Conservation (phyloP, 64 coral and sea anemone species). For the Stylophora pistillata region DNA sequence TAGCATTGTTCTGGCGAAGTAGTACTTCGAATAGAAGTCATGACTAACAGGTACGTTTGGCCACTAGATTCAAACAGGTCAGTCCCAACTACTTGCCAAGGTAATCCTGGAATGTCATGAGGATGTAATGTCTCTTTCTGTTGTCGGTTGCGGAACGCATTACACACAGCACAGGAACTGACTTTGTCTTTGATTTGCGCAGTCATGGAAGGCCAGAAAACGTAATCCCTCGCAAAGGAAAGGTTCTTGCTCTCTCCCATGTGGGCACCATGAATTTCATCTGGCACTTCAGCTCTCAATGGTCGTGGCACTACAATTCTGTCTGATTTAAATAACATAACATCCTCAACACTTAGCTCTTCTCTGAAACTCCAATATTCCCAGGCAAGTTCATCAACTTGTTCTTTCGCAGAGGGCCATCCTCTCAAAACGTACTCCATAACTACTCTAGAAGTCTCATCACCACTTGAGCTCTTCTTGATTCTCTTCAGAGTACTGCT, state of each 20-base stretch:
- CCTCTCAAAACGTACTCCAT: slow-evolving; percentile 62
- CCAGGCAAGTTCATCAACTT: slow-evolving; percentile 64
- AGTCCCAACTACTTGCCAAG: too few species aligned
- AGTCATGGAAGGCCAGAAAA: slow-evolving; percentile 58
- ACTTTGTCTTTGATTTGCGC: too few species aligned
- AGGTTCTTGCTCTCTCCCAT: slow-evolving; percentile 60
- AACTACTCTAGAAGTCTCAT: slow-evolving; percentile 42
- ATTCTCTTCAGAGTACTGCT: slow-evolving; percentile 22
- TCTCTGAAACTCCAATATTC: slow-evolving; percentile 63
- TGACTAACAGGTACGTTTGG: background rate
- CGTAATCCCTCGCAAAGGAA: slow-evolving; percentile 53
- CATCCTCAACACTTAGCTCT: too few species aligned
- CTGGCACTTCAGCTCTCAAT: too few species aligned
- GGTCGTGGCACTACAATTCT: too few species aligned
- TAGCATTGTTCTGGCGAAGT: background rate
- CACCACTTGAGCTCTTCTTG: slow-evolving; percentile 5
- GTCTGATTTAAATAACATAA: too few species aligned
- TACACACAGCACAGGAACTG: too few species aligned
- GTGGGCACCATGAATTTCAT: too few species aligned
- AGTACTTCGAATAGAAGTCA: slow-evolving; percentile 43
- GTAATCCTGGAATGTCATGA: too few species aligned
- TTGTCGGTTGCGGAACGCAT: too few species aligned
- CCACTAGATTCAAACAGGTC: too few species aligned
- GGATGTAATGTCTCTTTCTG: too few species aligned
- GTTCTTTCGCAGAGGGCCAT: slow-evolving; percentile 29